Conservation (phyloP, 2,797 vertebrate genomes). For the Trichosurus vulpecula region DNA sequence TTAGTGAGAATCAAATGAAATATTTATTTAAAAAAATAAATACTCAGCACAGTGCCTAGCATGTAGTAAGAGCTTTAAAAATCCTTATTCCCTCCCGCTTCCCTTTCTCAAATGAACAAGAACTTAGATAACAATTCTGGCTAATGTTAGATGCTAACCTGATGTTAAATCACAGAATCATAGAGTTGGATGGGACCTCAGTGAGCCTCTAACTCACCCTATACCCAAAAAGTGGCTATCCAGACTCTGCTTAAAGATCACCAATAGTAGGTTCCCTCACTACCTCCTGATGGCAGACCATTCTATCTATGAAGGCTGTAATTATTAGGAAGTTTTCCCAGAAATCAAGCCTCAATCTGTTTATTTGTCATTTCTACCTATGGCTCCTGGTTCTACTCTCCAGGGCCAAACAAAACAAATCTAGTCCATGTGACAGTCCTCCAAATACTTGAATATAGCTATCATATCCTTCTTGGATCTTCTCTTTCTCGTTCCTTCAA, state of each 20-base stretch:
- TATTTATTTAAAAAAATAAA: too few relatives aligned
- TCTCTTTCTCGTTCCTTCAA: not conserved
- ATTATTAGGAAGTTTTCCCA: too few relatives aligned
- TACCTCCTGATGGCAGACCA: too few relatives aligned
- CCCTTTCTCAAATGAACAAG: not conserved
- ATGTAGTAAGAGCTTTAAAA: too few relatives aligned
- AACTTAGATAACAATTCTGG: not conserved
- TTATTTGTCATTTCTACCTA: too few relatives aligned
- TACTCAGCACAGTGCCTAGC: too few relatives aligned
- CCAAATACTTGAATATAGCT: not conserved
- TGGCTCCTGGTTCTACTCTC: not conserved
- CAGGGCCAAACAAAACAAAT: not conserved
- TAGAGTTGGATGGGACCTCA: not conserved
- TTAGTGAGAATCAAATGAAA: too few relatives aligned
- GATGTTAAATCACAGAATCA: not conserved
- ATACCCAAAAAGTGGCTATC: not conserved
- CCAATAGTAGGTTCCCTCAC: too few relatives aligned
- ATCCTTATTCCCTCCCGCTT: not conserved
- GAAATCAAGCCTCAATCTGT: too few relatives aligned
- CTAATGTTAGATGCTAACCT: not conserved
- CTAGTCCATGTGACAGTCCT: not conserved
- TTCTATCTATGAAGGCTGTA: too few relatives aligned
- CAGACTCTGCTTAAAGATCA: too few relatives aligned
- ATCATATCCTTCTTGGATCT: not conserved
- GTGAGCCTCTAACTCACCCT: not conserved